phyloP scores from a whole-genome alignment of 2,797 vertebrate genomes.

The Molossus alvarezi region DNA sequence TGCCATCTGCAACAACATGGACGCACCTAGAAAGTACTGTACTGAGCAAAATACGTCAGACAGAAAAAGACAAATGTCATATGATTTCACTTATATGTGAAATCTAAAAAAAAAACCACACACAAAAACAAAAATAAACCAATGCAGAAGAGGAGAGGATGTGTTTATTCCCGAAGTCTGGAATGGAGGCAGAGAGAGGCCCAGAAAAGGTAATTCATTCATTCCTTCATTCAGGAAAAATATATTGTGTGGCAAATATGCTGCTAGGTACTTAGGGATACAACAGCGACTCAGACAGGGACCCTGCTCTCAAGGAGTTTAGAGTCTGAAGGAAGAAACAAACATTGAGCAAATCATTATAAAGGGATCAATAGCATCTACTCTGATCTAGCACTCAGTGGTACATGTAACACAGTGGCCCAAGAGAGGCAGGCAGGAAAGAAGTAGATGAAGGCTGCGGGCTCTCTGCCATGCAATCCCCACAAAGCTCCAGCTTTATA shows the following conservation, averaged over 20 bases:
- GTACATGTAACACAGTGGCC: not conserved
- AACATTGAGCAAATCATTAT: not conserved
- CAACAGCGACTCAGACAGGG: not conserved
- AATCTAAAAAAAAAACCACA: no score
- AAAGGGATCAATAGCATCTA: not conserved
- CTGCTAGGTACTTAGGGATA: not conserved
- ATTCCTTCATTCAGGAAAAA: slow-evolving; percentile 7
- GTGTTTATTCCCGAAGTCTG: not conserved
- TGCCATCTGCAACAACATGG: no score
- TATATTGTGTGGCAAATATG: not conserved
- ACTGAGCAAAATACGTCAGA: no score
- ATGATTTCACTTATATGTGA: no score
- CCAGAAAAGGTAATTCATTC: not conserved
- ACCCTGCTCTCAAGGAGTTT: not conserved
- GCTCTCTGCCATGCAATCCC: not conserved
- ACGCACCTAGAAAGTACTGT: no score
- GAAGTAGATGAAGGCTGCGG: not conserved
- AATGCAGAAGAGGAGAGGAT: not conserved
- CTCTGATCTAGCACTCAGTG: not conserved
- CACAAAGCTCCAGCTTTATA: not conserved
- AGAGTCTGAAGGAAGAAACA: not conserved
- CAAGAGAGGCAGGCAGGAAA: not conserved
- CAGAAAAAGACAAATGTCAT: no score
- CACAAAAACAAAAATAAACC: no score
- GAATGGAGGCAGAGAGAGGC: not conserved